Evolutionary conservation across 2,797 vertebrate genomes (phyloP), one percentile per base, ranked within the genome.

Genomic region (Eurystomus glaucurus): DNA sequence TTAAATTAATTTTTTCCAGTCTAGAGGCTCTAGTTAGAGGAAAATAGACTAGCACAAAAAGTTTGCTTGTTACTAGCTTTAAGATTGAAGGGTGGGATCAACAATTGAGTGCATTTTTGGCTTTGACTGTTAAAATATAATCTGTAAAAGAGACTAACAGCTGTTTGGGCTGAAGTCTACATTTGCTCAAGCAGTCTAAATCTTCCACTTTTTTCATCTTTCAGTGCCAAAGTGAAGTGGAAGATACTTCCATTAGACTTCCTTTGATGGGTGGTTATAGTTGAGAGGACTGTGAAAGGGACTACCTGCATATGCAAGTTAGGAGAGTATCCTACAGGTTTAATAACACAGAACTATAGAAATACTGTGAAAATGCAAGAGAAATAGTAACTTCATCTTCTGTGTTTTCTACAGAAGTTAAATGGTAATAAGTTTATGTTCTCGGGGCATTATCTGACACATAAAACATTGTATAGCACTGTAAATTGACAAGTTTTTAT

Each of bases 391-490:
- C 14, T 52, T 60, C 33, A 14, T 31, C n/a, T 54, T 2, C 6
- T 61, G 5, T 18, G 65, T 54, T 69, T 77, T 33, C 37, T 65
- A 2, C 4, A 7, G 22, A 54, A 88, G 23, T 77, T 48, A 58
- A 62, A 20, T 1, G 1, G 13, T 64, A 69, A 57, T 37, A 57
- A 52, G 19, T 17, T 66, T 37, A 76, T 54, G 22, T 9, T 46
- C n/a, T 5, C 7, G 6, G 22, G 10, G 4, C 0, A 0, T 50
- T 64, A 29, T 61, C 31, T 50, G 12, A 61, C 10, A 14, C 19
- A 6, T 75, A 46, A 68, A 71, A 58, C 13, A 8, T 12, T 51
- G 22, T 48, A 18, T 35, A 69, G 43, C 20, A 35, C 45, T 81
- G 29, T 48, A 75, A 91, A 50, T 8, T 28, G 22, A 11, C 8